Evolutionary conservation across 2,888 invertebrate species (phyloP), one percentile per base, ranked within the genome.

Genomic region (Drosophila algonquin): DNA sequence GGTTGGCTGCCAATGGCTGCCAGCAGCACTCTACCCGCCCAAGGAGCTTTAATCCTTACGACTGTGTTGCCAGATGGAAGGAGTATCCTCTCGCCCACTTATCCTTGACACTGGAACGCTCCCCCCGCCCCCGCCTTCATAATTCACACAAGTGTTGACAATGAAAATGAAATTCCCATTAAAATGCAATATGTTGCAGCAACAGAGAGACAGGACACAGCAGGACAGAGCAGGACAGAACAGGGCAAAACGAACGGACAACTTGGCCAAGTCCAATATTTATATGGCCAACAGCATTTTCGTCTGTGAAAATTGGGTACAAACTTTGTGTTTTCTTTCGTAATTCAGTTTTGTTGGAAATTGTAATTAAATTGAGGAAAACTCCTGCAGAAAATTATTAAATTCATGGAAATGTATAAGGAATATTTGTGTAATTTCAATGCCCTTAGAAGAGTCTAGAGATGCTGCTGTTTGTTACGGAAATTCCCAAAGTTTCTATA

Each of bases 121-220:
- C 10, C 46, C 18, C 10, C 46, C 6, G 12, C 50, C 21, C 21
- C 52, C 55, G 60, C 61, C 85, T 40, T 82, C 83, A 83, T 88
- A 83, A 83, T 80, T 83, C 89, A 88, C 67, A 82, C 72, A 73
- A 73, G 87, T 83, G 83, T 88, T 88, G 83, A 83, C 83, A 83
- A 83, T 83, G 83, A 83, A 86, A 83, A 82, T 88, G 83, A 83
- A 83, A 74, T 75, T 82, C 88, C 83, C 83, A 83, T 83, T 83
- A 83, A 88, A 83, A 82, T 83, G 83, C 89, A 83, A 83, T 83
- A 83, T 83, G 89, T 88, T 88, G 82, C 85, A 88, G 88, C 67
- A 68, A 67, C 67, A 68, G 56, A 51, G n/a, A 40, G 40, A n/a
- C 14, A 40, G 14, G 7, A 14, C 14, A 14, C 3, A 3, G 3